These are phyloP conservation scores for Drosophila yooni DNA, from an alignment of 2,888 invertebrate genomes.

Conservation along the genomic window DNA sequence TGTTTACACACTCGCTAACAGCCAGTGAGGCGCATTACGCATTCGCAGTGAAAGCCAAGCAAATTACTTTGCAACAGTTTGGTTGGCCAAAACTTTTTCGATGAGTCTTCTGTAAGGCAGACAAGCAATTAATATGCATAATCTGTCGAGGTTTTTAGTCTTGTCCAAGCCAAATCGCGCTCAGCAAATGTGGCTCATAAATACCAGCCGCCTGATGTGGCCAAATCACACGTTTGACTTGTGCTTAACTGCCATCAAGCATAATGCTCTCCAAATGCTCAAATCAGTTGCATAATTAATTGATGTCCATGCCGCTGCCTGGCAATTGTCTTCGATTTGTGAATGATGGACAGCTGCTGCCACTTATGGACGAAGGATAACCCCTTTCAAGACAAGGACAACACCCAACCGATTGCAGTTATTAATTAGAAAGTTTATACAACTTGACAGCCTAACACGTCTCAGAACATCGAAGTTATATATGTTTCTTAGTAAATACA, in stretches of 20 bases:
- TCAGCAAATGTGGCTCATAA: constrained; percentile 70
- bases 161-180: constrained; percentile 59
- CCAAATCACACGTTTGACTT: constrained; percentile 54
- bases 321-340: constrained; percentile 59
- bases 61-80: constrained; percentile 30
- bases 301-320: constrained; percentile 32
- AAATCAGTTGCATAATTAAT: constrained; percentile 67
- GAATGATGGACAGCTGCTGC: constrained; percentile 9
- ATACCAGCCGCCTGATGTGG: constrained; percentile 56
- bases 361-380: neutral
- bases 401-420: constrained; percentile 46
- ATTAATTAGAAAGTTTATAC: constrained; percentile 74
- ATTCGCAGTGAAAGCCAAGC: constrained; percentile 44
- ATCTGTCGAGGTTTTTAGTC: constrained; percentile 59
- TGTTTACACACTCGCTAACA: constrained; percentile 1
- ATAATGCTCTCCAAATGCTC: constrained; percentile 29
- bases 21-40: constrained; percentile 42
- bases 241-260: constrained; percentile 56
- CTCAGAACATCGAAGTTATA: constrained; percentile 58
- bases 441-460: constrained; percentile 41
- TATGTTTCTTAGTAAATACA: constrained; percentile 51
- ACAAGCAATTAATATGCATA: constrained; percentile 74
- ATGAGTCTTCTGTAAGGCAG: constrained; percentile 23
- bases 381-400: constrained; percentile 27
- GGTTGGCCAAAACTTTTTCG: constrained; percentile 9